Percentiles rank a stretch among this genome's conserved stretches.
Conservation (phyloP, 1,140 invertebrate species). For the Heliconius himera region DNA sequence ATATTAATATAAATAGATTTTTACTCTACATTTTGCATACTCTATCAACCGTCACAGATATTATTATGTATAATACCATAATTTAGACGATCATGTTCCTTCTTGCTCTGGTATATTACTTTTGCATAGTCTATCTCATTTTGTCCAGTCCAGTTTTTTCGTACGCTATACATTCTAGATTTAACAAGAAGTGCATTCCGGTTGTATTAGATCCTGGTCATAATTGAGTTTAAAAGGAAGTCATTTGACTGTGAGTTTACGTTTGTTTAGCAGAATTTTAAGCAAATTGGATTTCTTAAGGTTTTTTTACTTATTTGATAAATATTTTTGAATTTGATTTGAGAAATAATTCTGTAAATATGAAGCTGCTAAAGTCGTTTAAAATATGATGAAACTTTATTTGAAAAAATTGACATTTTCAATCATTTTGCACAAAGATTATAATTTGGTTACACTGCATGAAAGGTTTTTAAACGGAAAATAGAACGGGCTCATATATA, state of each 20-base stretch:
- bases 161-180: neutral
- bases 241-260: too few relatives aligned
- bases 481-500: too few relatives aligned
- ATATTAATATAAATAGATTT: neutral
- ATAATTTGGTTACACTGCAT: too few relatives aligned
- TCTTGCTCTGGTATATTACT: conserved; percentile 35
- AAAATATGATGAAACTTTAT: too few relatives aligned
- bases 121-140: conserved; percentile 47
- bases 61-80: conserved; percentile 72
- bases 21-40: conserved; percentile 46
- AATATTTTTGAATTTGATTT: too few relatives aligned
- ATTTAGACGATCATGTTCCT: conserved; percentile 60
- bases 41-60: conserved; percentile 54
- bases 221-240: conserved; percentile 4
- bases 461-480: too few relatives aligned
- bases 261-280: too few relatives aligned
- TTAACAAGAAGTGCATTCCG: conserved; percentile 3
- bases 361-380: too few relatives aligned
- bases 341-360: too few relatives aligned
- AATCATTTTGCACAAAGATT: too few relatives aligned
- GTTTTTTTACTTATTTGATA: too few relatives aligned
- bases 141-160: conserved; percentile 42
- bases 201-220: neutral
- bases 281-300: neutral
- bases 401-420: too few relatives aligned